These are phyloP conservation scores for Zingel zingel DNA, from an alignment of 2,113 vertebrate genomes.

Conservation along the genomic window DNA sequence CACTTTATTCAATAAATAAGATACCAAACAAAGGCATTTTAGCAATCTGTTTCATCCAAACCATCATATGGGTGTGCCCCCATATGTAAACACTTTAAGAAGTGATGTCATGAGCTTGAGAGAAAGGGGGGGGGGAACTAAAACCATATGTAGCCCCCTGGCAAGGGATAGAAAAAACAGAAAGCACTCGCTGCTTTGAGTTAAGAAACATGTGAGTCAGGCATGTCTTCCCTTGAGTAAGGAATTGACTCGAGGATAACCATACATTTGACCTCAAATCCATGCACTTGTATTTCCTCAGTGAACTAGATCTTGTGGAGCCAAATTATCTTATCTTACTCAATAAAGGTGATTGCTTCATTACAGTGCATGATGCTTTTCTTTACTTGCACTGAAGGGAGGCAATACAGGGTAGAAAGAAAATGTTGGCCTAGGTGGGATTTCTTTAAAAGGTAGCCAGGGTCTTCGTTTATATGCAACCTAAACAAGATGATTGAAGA, in stretches of 20 bases:
- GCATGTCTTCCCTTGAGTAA: conserved; percentile 4
- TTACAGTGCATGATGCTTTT: neutral
- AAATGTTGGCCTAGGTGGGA: neutral
- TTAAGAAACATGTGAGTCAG: conserved; percentile 30
- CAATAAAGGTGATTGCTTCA: neutral
- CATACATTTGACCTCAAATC: conserved; percentile 45
- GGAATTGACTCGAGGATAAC: conserved; percentile 5
- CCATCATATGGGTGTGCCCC: conserved; percentile 56
- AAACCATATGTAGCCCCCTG: conserved; percentile 63
- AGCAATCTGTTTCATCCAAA: conserved; percentile 18
- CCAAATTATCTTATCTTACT: neutral
- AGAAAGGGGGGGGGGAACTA: neutral
- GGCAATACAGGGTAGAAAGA: neutral
- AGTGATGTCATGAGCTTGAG: conserved; percentile 54
- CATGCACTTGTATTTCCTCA: conserved; percentile 17
- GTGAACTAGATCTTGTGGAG: neutral
- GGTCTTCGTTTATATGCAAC: neutral
- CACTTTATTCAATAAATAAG: neutral
- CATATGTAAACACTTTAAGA: conserved; percentile 54
- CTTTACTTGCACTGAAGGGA: neutral
- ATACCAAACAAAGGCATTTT: conserved; percentile 13
- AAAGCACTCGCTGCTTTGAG: conserved; percentile 38
- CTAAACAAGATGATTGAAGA: neutral
- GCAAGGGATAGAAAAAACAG: conserved; percentile 32
- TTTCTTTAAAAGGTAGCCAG: neutral